These are phyloP conservation scores for Peromyscus californicus DNA, from an alignment of 2,113 vertebrate genomes.

Conservation along the genomic window DNA sequence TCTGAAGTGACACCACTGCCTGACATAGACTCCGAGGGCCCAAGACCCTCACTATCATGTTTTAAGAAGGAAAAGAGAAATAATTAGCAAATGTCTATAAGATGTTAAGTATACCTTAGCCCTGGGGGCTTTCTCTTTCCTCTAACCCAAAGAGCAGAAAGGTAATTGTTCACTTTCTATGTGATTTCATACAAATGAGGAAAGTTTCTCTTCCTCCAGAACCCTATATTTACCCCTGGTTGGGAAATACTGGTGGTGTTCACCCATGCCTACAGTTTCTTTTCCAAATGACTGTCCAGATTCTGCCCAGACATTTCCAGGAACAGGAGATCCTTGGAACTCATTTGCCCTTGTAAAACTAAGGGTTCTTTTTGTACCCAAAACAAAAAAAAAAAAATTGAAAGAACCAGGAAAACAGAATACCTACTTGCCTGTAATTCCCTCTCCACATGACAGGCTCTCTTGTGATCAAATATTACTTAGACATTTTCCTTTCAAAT, in stretches of 20 bases:
- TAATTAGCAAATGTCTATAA: background rate
- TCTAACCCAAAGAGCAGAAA: background rate
- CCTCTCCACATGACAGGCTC: background rate
- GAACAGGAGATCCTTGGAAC: background rate
- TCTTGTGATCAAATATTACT: background rate
- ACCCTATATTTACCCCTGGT: background rate
- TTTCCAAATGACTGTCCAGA: background rate
- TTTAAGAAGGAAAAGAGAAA: background rate
- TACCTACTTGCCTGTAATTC: background rate
- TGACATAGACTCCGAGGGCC: background rate
- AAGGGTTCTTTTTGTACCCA: background rate
- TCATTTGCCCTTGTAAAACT: slow-evolving; percentile 6
- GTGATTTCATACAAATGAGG: background rate
- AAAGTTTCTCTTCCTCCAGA: background rate
- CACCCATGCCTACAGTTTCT: background rate
- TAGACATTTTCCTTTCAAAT: slow-evolving; percentile 14
- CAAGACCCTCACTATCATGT: background rate
- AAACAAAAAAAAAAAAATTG: slow-evolving; percentile 47
- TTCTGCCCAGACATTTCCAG: slow-evolving; percentile 17
- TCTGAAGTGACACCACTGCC: background rate
- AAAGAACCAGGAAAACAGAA: background rate
- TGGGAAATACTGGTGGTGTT: background rate
- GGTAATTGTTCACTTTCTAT: background rate
- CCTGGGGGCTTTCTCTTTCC: background rate
- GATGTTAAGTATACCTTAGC: background rate